A percentile compares a stretch with the other conserved stretches of the same genome.
phyloP scores from a whole-genome alignment of 2,113 vertebrate species.

The Regulus satrapa region DNA sequence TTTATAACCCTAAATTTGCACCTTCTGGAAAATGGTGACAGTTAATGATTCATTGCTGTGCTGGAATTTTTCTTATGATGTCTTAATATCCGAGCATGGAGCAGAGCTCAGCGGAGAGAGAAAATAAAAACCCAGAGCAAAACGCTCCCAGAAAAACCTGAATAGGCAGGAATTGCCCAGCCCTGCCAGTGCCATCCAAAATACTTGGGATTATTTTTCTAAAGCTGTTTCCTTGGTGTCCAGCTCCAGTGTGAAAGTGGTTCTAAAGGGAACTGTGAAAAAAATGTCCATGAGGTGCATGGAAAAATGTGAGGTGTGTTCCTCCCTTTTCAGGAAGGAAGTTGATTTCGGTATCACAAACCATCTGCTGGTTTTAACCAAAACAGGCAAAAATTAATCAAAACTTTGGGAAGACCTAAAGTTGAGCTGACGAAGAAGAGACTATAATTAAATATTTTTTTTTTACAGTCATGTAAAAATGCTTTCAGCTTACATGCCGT shows the following conservation, averaged over 20 bases:
- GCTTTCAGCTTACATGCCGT: background rate
- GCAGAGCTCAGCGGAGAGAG: conserved; percentile 19
- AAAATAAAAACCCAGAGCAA: conserved; percentile 28
- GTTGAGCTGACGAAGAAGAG: background rate
- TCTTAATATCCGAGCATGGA: conserved; percentile 23
- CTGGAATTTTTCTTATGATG: conserved; percentile 53
- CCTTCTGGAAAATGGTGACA: conserved; percentile 39
- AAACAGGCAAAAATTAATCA: background rate
- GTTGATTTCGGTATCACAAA: background rate
- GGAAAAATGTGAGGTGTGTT: too few species aligned
- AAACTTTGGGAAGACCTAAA: background rate
- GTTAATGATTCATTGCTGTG: conserved; percentile 9
- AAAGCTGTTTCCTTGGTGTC: background rate
- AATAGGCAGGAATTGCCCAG: background rate
- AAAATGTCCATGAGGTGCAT: background rate
- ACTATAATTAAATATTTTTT: background rate
- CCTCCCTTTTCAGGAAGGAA: background rate
- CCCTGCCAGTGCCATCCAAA: background rate
- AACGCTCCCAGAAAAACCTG: background rate
- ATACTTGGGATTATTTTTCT: background rate
- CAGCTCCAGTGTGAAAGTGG: background rate
- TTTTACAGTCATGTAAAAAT: background rate
- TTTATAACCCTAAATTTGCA: conserved; percentile 62
- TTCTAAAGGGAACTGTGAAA: background rate
- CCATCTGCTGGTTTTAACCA: background rate